A percentile compares a stretch with the other conserved stretches of the same genome.
These are phyloP conservation scores for Crypturellus tataupa DNA, from an alignment of 2,797 vertebrate genomes.

Conservation along the genomic window DNA sequence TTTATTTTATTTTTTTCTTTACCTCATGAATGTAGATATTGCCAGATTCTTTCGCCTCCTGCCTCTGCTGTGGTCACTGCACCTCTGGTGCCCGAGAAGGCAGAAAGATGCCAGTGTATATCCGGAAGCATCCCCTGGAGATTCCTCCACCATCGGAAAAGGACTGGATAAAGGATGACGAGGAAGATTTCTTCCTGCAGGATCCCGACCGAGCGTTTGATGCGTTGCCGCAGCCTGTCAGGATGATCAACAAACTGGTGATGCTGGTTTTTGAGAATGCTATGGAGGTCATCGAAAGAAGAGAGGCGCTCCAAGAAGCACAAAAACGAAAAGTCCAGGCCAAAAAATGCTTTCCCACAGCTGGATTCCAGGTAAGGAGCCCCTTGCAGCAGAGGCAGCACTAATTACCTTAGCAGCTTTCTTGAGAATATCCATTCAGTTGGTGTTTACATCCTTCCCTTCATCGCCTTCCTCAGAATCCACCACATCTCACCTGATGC, in stretches of 20 bases:
- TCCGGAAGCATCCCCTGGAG: constrained; percentile 40
- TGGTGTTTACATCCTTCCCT: constrained; percentile 3
- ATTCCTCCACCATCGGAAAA: constrained; percentile 77
- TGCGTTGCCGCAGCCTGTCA: constrained; percentile 81
- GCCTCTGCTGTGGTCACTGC: not conserved
- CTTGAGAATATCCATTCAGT: not conserved
- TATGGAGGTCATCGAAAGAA: constrained; percentile 79
- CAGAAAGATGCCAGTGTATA: constrained; percentile 43
- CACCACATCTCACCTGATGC: not conserved
- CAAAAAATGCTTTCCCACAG: constrained; percentile 57
- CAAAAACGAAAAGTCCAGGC: constrained; percentile 54
- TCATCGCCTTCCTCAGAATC: not conserved
- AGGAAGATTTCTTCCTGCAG: constrained; percentile 69
- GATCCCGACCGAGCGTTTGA: constrained; percentile 68
- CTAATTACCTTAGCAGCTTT: not conserved
- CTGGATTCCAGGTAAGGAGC: constrained; percentile 77
- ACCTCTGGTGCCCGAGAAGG: not conserved
- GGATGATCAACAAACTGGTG: constrained; percentile 82
- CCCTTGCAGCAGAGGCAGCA: accelerated
- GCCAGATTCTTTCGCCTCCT: not conserved
- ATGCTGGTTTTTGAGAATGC: constrained; percentile 73
- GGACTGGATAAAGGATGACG: constrained; percentile 75
- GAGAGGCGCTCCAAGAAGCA: constrained; percentile 8
- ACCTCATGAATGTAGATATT: constrained; percentile 17
- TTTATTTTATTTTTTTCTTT: not conserved